Conservation (phyloP, 1,140 invertebrate genomes). For the Magallana ariakensis region DNA sequence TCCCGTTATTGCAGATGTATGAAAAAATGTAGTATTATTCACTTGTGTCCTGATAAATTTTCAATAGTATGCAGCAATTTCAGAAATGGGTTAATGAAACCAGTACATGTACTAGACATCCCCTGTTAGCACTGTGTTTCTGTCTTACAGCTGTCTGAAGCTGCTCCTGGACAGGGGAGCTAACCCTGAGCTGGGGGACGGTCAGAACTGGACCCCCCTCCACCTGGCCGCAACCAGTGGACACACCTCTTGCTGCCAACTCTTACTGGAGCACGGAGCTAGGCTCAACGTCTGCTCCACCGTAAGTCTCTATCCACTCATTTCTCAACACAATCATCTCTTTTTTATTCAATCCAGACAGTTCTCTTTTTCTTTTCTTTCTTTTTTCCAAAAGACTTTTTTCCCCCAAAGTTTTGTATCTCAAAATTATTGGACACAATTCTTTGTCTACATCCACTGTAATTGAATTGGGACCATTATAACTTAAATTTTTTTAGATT, state of each 20-base stretch:
- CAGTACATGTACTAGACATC: too few relatives aligned
- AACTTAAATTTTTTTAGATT: too few relatives aligned
- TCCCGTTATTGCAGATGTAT: background rate
- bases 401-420: too few relatives aligned
- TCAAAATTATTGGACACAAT: too few relatives aligned
- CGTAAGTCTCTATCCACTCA: conserved; percentile 62
- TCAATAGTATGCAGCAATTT: too few relatives aligned
- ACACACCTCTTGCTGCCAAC: conserved; percentile 68
- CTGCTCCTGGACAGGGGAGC: conserved; percentile 71
- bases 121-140: background rate
- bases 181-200: conserved; percentile 67
- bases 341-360: too few relatives aligned
- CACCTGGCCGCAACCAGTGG: conserved; percentile 72
- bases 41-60: too few relatives aligned
- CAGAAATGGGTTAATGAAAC: too few relatives aligned
- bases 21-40: background rate
- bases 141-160: conserved; percentile 66
- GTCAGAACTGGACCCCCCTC: conserved; percentile 71
- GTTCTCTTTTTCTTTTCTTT: too few relatives aligned
- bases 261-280: conserved; percentile 71
- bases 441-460: too few relatives aligned
- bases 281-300: conserved; percentile 64
- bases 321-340: background rate
- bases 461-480: too few relatives aligned
- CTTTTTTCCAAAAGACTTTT: too few relatives aligned